Evolutionary conservation across 1,140 invertebrate genomes (phyloP), one percentile per base, ranked within the genome.

Genomic region (Charaxes varanes): DNA sequence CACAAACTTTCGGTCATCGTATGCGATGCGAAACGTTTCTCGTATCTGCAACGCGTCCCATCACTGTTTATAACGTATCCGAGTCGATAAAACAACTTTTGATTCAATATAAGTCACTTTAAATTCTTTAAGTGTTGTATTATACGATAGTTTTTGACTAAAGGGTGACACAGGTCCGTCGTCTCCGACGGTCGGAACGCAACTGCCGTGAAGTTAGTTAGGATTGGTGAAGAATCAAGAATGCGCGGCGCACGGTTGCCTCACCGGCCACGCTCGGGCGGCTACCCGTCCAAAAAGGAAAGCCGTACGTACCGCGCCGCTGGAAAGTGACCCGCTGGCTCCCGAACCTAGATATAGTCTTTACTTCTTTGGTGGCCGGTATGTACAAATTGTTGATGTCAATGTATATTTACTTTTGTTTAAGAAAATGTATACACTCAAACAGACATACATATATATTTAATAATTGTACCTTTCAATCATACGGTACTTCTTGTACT

Each of bases 221-320:
- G 62, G 70, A 76, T 73, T 76, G 72, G 72, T 71, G 65, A 70
- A 74, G 77, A 73, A 74, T 62, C 64, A 73, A 74, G 77, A 77
- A 78, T 81, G 77, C 73, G 73, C 77, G 53, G 73, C 77, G 77
- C 77, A 81, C 68, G 62, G 73, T 74, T 67, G 73, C 71, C 58
- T 70, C 66, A 68, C 65, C 65, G 69, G 49, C 62, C 62, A 54
- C 61, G 68, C 64, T 70, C 58, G 52, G 46, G 30, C 53, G 42
- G 41, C 33, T 55, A 63, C 15, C 55, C 70, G 55, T 36, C 58
- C 44, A 52, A 77, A 62, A 48, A 54, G 33, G 30, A 53, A 51
- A 70, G 69, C 19, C 18, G 28, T 21, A 27, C 23, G 13, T 32
- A 33, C 28, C 12, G 17, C 6, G 27, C 22, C 8, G 15, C 27